A percentile compares a stretch with the other conserved stretches of the same genome.
phyloP scores from a whole-genome alignment of 2,888 invertebrate genomes.

The Cephonodes hylas region DNA sequence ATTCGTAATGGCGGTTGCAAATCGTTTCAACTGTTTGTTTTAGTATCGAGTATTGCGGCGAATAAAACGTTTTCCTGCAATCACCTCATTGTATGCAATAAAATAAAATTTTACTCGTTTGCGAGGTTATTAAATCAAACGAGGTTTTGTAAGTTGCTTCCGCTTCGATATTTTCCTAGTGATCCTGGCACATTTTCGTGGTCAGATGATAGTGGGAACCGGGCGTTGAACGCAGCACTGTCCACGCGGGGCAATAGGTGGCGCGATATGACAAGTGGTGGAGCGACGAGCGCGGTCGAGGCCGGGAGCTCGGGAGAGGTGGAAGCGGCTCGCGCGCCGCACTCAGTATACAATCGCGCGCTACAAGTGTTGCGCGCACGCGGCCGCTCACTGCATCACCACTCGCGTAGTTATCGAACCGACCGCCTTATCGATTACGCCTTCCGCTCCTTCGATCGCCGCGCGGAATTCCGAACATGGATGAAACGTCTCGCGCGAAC shows the following conservation, averaged over 20 bases:
- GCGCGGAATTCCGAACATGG: constrained; percentile 54
- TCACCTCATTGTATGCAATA: background rate
- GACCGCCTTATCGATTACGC: constrained; percentile 62
- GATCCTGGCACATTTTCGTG: constrained; percentile 37
- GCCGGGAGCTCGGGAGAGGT: constrained; percentile 71
- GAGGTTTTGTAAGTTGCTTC: constrained; percentile 11
- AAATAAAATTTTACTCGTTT: background rate
- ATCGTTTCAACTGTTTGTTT: constrained; percentile 15
- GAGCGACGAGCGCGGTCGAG: constrained; percentile 62
- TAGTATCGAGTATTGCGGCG: constrained; percentile 15
- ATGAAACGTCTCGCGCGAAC: constrained; percentile 48
- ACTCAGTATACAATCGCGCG: constrained; percentile 75
- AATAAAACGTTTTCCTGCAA: background rate
- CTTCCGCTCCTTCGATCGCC: constrained; percentile 44
- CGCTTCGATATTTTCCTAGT: background rate
- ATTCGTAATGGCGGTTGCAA: background rate
- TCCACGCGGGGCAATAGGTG: constrained; percentile 71
- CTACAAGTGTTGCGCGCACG: constrained; percentile 74
- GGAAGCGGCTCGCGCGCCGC: constrained; percentile 60
- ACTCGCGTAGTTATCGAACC: constrained; percentile 48
- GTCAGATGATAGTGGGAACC: constrained; percentile 55
- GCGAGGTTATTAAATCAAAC: background rate
- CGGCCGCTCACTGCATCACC: constrained; percentile 55
- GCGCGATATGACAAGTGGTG: constrained; percentile 66
- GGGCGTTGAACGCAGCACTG: constrained; percentile 65